phyloP scores from a whole-genome alignment of 2,113 vertebrate genomes.

The Ctenodactylus gundi region DNA sequence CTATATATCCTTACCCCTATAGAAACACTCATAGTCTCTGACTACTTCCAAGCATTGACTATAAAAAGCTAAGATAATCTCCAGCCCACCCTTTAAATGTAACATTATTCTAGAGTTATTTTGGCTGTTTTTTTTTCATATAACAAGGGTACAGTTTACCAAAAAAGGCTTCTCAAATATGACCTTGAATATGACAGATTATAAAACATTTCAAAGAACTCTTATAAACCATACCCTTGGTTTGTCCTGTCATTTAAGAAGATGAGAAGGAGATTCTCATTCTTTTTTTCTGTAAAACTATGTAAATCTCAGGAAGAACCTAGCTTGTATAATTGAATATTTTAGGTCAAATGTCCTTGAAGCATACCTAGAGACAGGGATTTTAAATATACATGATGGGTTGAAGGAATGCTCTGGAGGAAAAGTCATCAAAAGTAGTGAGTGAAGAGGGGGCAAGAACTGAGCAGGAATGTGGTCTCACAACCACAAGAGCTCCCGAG shows the following conservation, averaged over 20 bases:
- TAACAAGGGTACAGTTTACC: not conserved
- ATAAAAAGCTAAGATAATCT: not conserved
- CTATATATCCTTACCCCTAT: not conserved
- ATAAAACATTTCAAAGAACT: slow-evolving; percentile 20
- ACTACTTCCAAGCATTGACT: not conserved
- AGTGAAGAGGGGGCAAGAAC: not conserved
- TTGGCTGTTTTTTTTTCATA: not conserved
- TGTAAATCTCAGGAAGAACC: not conserved
- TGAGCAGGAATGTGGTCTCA: not conserved
- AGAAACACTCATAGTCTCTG: not conserved
- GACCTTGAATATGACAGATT: slow-evolving; percentile 13
- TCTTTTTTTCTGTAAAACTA: slow-evolving; percentile 1
- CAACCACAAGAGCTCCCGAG: not conserved
- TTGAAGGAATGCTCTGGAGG: not conserved
- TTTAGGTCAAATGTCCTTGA: slow-evolving; percentile 15
- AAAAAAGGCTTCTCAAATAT: slow-evolving; percentile 6
- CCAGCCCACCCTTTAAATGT: not conserved
- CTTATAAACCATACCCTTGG: slow-evolving; percentile 18
- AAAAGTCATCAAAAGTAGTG: not conserved
- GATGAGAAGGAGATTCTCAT: not conserved
- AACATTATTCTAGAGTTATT: not conserved
- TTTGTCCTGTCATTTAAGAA: slow-evolving; percentile 6
- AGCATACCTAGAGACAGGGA: not conserved
- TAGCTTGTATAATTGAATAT: slow-evolving; percentile 7
- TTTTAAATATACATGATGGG: not conserved